These are phyloP conservation scores for Suillia variegata DNA, from an alignment of 2,888 invertebrate species.

Conservation along the genomic window DNA sequence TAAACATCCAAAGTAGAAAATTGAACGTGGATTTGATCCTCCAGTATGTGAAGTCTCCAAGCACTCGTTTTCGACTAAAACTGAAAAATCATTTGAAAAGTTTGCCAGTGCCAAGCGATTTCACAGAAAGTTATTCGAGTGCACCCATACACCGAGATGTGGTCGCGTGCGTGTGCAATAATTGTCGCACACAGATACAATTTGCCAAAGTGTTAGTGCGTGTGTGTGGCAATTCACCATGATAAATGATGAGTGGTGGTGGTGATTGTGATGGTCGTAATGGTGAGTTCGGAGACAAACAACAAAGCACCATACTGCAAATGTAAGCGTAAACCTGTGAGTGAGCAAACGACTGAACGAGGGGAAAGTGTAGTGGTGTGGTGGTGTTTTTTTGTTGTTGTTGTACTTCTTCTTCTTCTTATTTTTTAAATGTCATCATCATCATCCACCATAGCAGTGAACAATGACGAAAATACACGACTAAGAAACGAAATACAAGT, in stretches of 20 bases:
- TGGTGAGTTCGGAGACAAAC: background rate
- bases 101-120: conserved; percentile 1
- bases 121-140: no score
- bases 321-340: no score
- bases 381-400: background rate
- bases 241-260: background rate
- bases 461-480: conserved; percentile 2
- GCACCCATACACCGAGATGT: background rate
- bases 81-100: background rate
- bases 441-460: background rate
- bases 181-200: background rate
- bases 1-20: conserved; percentile 30
- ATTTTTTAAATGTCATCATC: background rate
- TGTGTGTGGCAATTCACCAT: background rate
- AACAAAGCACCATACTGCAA: no score
- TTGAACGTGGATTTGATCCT: conserved; percentile 59
- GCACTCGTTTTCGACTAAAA: conserved; percentile 44
- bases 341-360: no score
- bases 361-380: background rate
- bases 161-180: no score
- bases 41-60: conserved; percentile 61
- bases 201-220: background rate
- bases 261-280: background rate
- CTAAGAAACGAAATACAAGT: background rate
- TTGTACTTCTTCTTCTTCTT: no score